Conservation (phyloP, 2,797 vertebrate species). For the Chloroceryle amazona region DNA sequence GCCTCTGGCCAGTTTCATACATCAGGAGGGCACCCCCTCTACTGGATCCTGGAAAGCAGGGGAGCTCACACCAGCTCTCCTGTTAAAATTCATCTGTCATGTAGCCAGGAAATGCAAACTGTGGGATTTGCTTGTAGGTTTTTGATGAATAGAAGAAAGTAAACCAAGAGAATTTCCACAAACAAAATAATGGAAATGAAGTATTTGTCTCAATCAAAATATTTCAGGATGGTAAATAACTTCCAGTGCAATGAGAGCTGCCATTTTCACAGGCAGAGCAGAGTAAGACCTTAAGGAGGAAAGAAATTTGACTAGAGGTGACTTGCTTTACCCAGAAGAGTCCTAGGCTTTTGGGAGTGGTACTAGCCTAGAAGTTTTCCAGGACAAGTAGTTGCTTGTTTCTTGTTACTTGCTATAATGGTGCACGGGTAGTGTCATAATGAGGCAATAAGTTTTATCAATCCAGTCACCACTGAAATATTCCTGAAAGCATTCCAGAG, state of each 20-base stretch:
- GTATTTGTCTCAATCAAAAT: neutral
- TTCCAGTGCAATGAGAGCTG: neutral
- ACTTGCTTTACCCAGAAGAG: neutral
- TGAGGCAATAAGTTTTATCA: neutral
- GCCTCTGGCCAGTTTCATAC: neutral
- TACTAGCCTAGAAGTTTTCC: neutral
- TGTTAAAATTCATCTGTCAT: neutral
- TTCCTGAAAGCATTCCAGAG: neutral
- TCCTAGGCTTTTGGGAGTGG: neutral
- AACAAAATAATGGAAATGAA: neutral
- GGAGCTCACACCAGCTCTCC: fast-evolving
- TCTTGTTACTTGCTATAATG: neutral
- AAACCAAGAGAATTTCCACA: neutral
- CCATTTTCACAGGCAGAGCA: neutral
- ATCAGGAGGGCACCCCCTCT: neutral
- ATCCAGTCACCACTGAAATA: neutral
- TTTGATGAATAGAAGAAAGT: neutral
- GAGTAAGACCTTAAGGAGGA: neutral
- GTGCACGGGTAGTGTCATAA: neutral
- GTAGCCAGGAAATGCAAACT: neutral
- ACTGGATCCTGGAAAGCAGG: neutral
- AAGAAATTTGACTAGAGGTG: neutral
- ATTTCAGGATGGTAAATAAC: neutral
- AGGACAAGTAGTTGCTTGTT: neutral
- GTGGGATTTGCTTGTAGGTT: neutral